These are phyloP conservation scores for Fringilla coelebs DNA, from an alignment of 2,797 vertebrate genomes.

Conservation along the genomic window DNA sequence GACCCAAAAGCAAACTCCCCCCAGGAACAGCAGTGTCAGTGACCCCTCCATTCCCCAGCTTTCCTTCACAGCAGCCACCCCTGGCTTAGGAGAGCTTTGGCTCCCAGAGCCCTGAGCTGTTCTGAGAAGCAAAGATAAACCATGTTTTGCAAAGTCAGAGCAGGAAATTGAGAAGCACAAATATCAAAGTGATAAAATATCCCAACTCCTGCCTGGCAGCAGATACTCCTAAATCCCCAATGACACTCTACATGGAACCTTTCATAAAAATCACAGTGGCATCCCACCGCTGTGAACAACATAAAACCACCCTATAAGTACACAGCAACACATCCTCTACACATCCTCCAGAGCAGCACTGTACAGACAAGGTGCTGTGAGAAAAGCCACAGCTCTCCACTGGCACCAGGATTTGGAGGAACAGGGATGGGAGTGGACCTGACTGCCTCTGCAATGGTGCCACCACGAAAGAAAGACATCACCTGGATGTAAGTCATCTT, in stretches of 20 bases:
- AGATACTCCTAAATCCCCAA: background rate
- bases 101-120: background rate
- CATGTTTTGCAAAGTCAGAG: background rate
- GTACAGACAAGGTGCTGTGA: background rate
- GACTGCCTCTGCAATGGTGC: accelerated
- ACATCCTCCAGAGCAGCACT: accelerated
- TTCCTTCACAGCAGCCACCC: background rate
- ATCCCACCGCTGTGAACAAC: background rate
- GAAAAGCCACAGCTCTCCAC: background rate
- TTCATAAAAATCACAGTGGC: background rate
- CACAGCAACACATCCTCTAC: background rate
- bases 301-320: background rate
- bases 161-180: background rate
- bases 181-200: background rate
- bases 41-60: background rate
- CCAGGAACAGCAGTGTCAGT: background rate
- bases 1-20: background rate
- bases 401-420: background rate
- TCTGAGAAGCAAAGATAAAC: background rate
- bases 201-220: background rate
- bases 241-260: background rate
- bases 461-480: background rate
- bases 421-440: background rate
- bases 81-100: background rate
- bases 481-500: accelerated